Evolutionary conservation across 2,113 vertebrate species (phyloP).

Genomic region (Chlorodrepanis virens): DNA sequence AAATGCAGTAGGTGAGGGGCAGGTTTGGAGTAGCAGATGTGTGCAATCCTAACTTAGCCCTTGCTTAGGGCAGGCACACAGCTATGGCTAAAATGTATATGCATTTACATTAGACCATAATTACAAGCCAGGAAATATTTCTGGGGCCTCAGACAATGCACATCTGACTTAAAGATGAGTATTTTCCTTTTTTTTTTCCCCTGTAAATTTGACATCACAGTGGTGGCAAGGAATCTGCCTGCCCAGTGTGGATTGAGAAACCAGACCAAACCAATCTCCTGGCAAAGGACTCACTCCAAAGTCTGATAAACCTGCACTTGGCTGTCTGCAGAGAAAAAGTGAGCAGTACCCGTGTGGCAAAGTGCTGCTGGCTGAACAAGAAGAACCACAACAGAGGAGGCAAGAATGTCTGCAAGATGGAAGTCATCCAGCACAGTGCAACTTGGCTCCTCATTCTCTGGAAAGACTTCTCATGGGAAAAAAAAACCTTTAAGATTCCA

Average conservation of each 20-base stretch:
- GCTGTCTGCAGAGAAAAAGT: not conserved
- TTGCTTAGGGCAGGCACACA: not conserved
- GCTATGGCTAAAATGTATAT: not conserved
- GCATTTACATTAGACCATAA: not conserved
- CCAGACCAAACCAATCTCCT: not conserved
- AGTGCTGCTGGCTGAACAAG: not conserved
- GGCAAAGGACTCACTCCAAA: not conserved
- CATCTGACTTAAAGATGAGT: not conserved
- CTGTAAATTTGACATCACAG: not conserved
- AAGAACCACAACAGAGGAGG: not conserved
- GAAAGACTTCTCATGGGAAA: not conserved
- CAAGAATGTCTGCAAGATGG: not conserved
- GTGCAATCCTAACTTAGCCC: not conserved
- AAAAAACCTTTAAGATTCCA: not conserved
- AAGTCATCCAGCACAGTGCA: not conserved
- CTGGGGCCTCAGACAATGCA: not conserved
- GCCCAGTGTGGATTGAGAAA: accelerated
- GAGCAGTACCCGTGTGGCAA: not conserved
- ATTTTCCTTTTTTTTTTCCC: not conserved
- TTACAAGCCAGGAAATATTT: not conserved
- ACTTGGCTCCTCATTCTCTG: not conserved
- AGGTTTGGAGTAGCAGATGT: not conserved
- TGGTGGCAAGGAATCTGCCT: not conserved
- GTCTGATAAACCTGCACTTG: not conserved
- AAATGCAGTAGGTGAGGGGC: not conserved